Percentiles rank a stretch among this genome's conserved stretches.
These are phyloP conservation scores for Caenorhabditis panamensis DNA, from an alignment of 2,888 invertebrate genomes.

Conservation along the genomic window DNA sequence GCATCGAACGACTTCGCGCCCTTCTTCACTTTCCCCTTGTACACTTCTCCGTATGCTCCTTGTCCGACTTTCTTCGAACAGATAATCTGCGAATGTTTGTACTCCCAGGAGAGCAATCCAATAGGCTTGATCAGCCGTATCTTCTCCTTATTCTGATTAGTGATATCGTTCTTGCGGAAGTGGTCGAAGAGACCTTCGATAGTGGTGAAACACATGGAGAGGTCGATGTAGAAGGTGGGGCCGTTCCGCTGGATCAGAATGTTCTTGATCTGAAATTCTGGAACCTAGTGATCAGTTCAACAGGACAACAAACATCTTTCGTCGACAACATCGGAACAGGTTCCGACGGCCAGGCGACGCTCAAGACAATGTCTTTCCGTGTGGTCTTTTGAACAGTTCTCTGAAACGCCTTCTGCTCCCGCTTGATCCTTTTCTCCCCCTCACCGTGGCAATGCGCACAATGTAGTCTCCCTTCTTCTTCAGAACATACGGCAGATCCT, in stretches of 20 bases:
- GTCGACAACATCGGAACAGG: background rate
- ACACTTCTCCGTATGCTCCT: conserved; percentile 63
- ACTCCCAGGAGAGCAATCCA: conserved; percentile 48
- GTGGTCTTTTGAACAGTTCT: conserved; percentile 18
- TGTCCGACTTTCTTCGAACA: conserved; percentile 56
- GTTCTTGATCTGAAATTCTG: conserved; percentile 47
- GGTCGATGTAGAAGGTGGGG: conserved; percentile 18
- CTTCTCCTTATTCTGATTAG: conserved; percentile 6
- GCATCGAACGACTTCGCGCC: conserved; percentile 42
- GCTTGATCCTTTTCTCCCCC: too few species aligned
- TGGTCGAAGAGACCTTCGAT: conserved; percentile 19
- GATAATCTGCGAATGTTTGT: conserved; percentile 37
- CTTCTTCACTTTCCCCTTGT: conserved; percentile 53
- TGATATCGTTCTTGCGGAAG: conserved; percentile 22
- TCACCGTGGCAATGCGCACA: conserved; percentile 40
- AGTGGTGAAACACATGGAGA: conserved; percentile 9
- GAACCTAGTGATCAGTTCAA: background rate
- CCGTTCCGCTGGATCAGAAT: conserved; percentile 41
- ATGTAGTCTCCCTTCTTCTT: conserved; percentile 57
- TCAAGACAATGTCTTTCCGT: conserved; percentile 39
- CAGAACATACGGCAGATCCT: conserved; percentile 54
- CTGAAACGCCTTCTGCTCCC: conserved; percentile 35
- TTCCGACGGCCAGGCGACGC: conserved; percentile 41
- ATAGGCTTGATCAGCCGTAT: conserved; percentile 27
- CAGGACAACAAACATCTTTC: conserved; percentile 31